These are phyloP conservation scores for Heterodera carotae DNA, from an alignment of 1,140 invertebrate genomes.

Conservation along the genomic window DNA sequence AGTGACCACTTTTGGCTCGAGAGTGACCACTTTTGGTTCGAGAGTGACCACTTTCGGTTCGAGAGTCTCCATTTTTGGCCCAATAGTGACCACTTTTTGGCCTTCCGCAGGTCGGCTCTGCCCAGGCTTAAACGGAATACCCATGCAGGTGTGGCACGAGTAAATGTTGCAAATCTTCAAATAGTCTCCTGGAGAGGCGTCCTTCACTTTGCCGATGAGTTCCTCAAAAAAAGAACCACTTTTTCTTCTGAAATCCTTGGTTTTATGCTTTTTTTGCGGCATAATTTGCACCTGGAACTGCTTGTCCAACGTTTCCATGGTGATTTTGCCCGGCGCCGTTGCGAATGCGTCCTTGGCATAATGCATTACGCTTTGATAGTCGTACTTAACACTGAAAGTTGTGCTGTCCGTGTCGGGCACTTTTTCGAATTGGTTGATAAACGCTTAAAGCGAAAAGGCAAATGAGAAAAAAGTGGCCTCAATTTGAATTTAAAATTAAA, in stretches of 20 bases:
- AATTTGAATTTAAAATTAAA: too few species aligned
- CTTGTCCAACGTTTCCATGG: constrained; percentile 56
- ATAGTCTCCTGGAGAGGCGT: constrained; percentile 61
- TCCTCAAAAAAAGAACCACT: too few species aligned
- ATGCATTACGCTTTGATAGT: constrained; percentile 61
- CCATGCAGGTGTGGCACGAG: constrained; percentile 44
- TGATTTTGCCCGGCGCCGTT: constrained; percentile 37
- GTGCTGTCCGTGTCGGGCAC: constrained; percentile 57
- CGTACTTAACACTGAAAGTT: constrained; percentile 59
- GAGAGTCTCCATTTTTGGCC: constrained; percentile 25
- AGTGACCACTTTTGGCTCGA: constrained; percentile 30
- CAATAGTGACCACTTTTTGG: constrained; percentile 27
- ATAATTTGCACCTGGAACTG: constrained; percentile 51
- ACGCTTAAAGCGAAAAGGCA: constrained; percentile 44
- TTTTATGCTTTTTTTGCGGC: too few species aligned
- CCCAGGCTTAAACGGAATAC: constrained; percentile 22
- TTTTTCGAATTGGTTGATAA: constrained; percentile 61
- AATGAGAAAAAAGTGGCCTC: too few species aligned
- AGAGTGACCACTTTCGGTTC: constrained; percentile 29
- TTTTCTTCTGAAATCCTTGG: too few species aligned
- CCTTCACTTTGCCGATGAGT: constrained; percentile 58
- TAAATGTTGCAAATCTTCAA: constrained; percentile 62
- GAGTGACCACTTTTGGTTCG: constrained; percentile 28
- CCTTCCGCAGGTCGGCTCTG: constrained; percentile 17
- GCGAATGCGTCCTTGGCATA: constrained; percentile 62